Evolutionary conservation across 2,888 invertebrate genomes (phyloP).

Genomic region (Rhimphoctona megacephalus): DNA sequence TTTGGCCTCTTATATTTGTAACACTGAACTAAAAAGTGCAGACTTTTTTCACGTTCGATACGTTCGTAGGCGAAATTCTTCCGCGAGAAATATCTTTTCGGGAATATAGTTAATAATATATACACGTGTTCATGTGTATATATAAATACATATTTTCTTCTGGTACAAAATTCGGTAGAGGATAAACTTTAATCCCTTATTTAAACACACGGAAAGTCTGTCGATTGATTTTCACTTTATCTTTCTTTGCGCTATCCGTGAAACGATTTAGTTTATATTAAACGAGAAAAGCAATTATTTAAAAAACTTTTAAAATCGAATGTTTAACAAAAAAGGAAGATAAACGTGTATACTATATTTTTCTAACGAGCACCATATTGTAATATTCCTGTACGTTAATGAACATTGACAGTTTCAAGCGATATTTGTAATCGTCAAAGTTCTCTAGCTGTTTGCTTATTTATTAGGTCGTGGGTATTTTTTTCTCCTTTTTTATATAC

Average conservation of each 20-base stretch:
- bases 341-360: constrained; percentile 63
- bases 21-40: background rate
- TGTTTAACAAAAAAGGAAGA: constrained; percentile 30
- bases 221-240: constrained; percentile 11
- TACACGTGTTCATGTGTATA: background rate
- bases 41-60: constrained; percentile 38
- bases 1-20: constrained; percentile 31
- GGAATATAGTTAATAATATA: constrained; percentile 19
- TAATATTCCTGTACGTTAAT: constrained; percentile 24
- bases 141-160: constrained; percentile 28
- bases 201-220: constrained; percentile 26
- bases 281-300: constrained; percentile 44
- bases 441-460: constrained; percentile 12
- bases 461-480: constrained; percentile 27
- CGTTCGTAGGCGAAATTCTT: constrained; percentile 15
- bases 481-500: constrained; percentile 1
- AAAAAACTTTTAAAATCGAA: constrained; percentile 34
- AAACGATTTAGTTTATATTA: constrained; percentile 44
- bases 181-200: constrained; percentile 20
- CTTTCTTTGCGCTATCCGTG: constrained; percentile 11
- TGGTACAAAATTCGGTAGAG: constrained; percentile 47
- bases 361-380: constrained; percentile 55
- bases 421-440: constrained; percentile 34
- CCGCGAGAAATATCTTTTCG: constrained; percentile 22
- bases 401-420: constrained; percentile 2